Evolutionary conservation across 2,797 vertebrate species (phyloP), one percentile per base, ranked within the genome.

Genomic region (Hafferia zeledoni): DNA sequence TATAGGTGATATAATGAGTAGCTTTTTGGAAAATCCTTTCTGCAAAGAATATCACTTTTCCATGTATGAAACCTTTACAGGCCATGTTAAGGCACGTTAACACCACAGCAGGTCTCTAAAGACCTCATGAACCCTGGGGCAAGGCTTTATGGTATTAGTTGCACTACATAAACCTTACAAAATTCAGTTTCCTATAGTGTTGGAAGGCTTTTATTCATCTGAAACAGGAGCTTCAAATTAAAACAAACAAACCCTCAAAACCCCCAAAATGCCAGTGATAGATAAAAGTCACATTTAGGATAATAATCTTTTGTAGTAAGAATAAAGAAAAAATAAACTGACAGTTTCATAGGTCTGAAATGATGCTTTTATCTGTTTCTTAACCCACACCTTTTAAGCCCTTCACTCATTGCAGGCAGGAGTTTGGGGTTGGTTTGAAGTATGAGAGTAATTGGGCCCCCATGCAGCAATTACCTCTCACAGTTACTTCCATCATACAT

Each of bases 381-480:
- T 81, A 87, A 89, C 8, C 23, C n/a, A 49, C 8, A 57, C 5
- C 11, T 93, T 89, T 94, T 67, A 91, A 88, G n/a, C 14, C 30
- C 12, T 92, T 93, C 59, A 13, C 37, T 93, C 59, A 47, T 25
- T 59, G 59, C 59, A 79, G 74, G 63, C 63, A n/a, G 72, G 85
- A 90, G 47, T 72, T 89, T 52, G 46, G 72, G 25, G 23, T 81
- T 83, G 57, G 57, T 94, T 89, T 94, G 84, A 89, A 91, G 59
- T 53, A 1, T 50, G 31, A 71, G 64, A 89, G 78, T 87, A 94
- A 95, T 43, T 91, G 79, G 79, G 85, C 52, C 44, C 59, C 80
- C 63, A 69, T 70, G 85, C 91, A 93, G 74, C 59, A 90, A 70
- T 84, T 91, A 55, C 56, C 75, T 94, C 65, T 83, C 69, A 63